Conservation (phyloP, 2,113 vertebrate species). For the Psilopsiagon aymara region DNA sequence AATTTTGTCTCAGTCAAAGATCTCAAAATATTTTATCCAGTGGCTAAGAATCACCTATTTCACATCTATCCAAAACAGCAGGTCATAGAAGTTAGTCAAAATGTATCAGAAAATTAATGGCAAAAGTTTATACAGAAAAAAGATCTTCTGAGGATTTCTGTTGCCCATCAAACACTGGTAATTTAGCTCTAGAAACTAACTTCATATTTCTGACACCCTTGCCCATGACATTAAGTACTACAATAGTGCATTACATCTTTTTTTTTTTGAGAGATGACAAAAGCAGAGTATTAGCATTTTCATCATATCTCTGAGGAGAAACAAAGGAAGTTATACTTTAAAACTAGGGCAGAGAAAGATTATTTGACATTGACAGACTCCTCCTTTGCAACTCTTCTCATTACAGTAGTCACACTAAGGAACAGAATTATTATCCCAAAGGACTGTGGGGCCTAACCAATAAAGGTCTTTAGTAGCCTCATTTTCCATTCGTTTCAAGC, state of each 20-base stretch:
- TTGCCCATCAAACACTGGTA: neutral
- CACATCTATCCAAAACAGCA: fast-evolving
- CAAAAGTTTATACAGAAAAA: neutral
- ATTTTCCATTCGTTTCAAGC: neutral
- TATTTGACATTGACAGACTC: neutral
- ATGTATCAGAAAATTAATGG: neutral
- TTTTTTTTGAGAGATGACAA: neutral
- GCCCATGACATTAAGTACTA: neutral
- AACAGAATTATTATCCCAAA: neutral
- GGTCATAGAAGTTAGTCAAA: neutral
- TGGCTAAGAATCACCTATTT: neutral
- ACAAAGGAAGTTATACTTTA: neutral
- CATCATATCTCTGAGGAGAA: neutral
- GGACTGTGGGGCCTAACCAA: neutral
- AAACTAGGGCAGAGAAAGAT: neutral
- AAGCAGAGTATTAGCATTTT: neutral
- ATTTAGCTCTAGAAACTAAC: neutral
- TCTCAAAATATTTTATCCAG: neutral
- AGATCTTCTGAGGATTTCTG: neutral
- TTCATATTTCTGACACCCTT: neutral
- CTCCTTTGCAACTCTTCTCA: neutral
- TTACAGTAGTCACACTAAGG: neutral
- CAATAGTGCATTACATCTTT: neutral
- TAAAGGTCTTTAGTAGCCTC: neutral
- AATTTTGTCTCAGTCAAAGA: neutral